Conservation (phyloP, 2,888 invertebrate genomes). For the Hirtodrosophila cameraria region DNA sequence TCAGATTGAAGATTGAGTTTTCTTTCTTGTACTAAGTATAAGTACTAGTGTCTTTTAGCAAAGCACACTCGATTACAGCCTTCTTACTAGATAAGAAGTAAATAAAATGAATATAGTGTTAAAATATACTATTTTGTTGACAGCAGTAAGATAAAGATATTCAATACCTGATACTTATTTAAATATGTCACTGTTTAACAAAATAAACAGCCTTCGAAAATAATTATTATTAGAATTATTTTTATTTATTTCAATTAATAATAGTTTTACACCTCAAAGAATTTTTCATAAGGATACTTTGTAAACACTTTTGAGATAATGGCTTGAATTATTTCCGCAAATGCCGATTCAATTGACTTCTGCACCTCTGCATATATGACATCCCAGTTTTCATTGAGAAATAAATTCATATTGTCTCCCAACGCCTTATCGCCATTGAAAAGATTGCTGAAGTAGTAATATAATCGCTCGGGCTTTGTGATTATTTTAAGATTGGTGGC, state of each 20-base stretch:
- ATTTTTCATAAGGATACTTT: conserved; percentile 69
- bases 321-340: conserved; percentile 74
- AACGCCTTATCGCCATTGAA: conserved; percentile 84
- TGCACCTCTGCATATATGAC: conserved; percentile 52
- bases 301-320: conserved; percentile 82
- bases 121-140: no score
- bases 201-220: no score
- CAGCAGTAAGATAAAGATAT: no score
- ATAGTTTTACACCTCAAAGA: conserved; percentile 31
- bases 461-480: conserved; percentile 60
- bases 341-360: conserved; percentile 61
- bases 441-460: conserved; percentile 81
- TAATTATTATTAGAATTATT: no score
- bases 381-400: conserved; percentile 85
- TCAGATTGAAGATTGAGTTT: no score
- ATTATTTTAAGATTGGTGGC: conserved; percentile 60
- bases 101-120: no score
- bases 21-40: no score
- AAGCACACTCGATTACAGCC: no score
- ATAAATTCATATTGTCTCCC: conserved; percentile 84
- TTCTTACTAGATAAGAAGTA: no score
- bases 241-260: not conserved
- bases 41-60: no score
- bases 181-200: no score
- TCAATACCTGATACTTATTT: no score